Percentiles rank a stretch among this genome's conserved stretches.
Evolutionary conservation across 2,797 vertebrate species (phyloP).

Genomic region (Myripristis jacobus): DNA sequence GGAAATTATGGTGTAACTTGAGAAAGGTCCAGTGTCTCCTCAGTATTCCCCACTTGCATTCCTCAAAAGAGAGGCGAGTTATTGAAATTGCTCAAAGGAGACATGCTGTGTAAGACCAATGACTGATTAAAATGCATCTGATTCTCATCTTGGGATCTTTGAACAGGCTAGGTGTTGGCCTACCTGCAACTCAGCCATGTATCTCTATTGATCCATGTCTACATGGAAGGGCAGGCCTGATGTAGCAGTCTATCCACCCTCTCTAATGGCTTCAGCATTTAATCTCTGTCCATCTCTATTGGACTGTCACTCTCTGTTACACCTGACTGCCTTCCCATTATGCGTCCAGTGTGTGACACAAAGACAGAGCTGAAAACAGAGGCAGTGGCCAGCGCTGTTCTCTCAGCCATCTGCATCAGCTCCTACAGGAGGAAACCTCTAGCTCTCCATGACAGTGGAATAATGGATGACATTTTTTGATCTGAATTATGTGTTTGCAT

Average conservation of each 20-base stretch:
- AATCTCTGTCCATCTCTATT: conserved; percentile 45
- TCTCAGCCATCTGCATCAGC: conserved; percentile 16
- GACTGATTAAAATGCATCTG: conserved; percentile 33
- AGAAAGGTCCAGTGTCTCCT: conserved; percentile 16
- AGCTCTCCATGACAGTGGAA: not conserved
- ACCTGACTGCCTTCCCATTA: conserved; percentile 65
- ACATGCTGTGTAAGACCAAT: not conserved
- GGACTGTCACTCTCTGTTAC: conserved; percentile 48
- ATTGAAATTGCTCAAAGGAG: conserved; percentile 6
- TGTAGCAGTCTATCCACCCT: conserved; percentile 26
- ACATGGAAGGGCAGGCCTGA: conserved; percentile 23
- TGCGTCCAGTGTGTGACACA: conserved; percentile 43
- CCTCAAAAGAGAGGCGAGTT: not conserved
- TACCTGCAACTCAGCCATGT: conserved; percentile 28
- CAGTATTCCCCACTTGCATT: not conserved
- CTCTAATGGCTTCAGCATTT: conserved; percentile 43
- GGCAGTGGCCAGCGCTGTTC: conserved; percentile 13
- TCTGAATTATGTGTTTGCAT: conserved; percentile 12
- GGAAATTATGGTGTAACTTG: conserved; percentile 40
- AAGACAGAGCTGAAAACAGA: conserved; percentile 34
- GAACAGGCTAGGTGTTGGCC: conserved; percentile 29
- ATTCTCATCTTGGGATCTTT: conserved; percentile 5
- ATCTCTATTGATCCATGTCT: conserved; percentile 48
- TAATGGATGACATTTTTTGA: conserved; percentile 19
- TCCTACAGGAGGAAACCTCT: not conserved